phyloP scores from a whole-genome alignment of 2,113 vertebrate genomes.

The Chloropsis cyanopogon region DNA sequence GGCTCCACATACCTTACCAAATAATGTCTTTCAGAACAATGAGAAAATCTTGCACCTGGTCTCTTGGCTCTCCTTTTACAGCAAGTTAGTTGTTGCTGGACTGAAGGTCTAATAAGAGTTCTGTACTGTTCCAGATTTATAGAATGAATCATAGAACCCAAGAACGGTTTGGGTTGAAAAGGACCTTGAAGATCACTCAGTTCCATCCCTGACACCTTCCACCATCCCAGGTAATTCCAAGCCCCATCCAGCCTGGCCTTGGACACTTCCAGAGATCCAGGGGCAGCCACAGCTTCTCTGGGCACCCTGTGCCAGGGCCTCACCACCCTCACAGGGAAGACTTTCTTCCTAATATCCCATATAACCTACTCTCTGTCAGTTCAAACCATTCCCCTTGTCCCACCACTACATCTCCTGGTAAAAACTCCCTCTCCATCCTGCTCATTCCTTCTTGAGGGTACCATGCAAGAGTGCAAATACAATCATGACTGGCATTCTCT shows the following conservation, averaged over 20 bases:
- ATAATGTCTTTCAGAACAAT: neutral
- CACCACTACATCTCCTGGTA: neutral
- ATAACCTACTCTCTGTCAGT: neutral
- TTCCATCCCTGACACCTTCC: fast-evolving
- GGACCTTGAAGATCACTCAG: neutral
- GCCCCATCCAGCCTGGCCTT: neutral
- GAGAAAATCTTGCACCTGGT: neutral
- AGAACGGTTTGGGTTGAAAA: neutral
- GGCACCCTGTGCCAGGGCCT: neutral
- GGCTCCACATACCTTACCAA: neutral
- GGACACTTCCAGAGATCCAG: neutral
- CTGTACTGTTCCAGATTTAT: neutral
- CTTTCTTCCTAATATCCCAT: neutral
- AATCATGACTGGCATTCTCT: neutral
- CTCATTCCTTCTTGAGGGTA: neutral
- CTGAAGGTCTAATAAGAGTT: neutral
- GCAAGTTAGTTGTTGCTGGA: neutral
- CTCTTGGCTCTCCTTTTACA: neutral
- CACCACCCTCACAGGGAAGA: neutral
- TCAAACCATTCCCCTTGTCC: neutral
- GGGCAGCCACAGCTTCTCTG: neutral
- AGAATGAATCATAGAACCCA: neutral
- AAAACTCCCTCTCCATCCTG: neutral
- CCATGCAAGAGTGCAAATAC: neutral
- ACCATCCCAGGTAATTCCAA: fast-evolving